These are phyloP conservation scores for Pecten maximus DNA, from an alignment of 2,888 invertebrate genomes.

Conservation along the genomic window DNA sequence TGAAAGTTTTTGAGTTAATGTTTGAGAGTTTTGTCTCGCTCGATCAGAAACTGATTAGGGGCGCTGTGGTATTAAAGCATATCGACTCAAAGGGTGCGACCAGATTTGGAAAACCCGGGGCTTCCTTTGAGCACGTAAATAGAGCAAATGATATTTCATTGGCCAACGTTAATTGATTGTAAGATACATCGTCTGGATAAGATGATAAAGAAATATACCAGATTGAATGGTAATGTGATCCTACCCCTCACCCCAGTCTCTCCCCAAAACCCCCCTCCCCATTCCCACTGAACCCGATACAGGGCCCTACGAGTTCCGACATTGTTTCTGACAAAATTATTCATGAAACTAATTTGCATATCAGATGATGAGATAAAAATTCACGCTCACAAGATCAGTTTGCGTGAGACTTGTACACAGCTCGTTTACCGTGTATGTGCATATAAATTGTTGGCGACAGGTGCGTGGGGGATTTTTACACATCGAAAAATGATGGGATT, in stretches of 20 bases:
- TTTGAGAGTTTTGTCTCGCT: slow-evolving; percentile 1
- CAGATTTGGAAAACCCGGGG: background rate
- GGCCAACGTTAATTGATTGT: background rate
- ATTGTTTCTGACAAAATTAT: slow-evolving; percentile 28
- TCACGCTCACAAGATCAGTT: slow-evolving; percentile 22
- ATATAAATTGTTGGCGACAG: slow-evolving; percentile 13
- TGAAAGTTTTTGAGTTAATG: background rate
- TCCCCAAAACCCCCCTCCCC: background rate
- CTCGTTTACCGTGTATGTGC: slow-evolving; percentile 7
- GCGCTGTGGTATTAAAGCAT: slow-evolving; percentile 5
- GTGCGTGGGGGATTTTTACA: slow-evolving; percentile 27
- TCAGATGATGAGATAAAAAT: slow-evolving; percentile 29
- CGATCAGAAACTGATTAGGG: slow-evolving; percentile 14
- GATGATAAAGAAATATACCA: background rate
- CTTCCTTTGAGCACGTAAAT: background rate
- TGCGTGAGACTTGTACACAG: slow-evolving; percentile 20
- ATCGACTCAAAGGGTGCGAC: slow-evolving; percentile 14
- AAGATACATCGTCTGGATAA: background rate
- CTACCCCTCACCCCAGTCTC: background rate
- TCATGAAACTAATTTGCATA: slow-evolving; percentile 35
- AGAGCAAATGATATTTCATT: slow-evolving; percentile 18
- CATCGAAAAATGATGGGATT: slow-evolving; percentile 34
- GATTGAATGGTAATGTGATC: background rate
- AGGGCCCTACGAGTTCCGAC: background rate
- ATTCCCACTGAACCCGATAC: background rate